Evolutionary conservation across 1,140 invertebrate species (phyloP), one percentile per base, ranked within the genome.

Genomic region (Cephus cinctus): DNA sequence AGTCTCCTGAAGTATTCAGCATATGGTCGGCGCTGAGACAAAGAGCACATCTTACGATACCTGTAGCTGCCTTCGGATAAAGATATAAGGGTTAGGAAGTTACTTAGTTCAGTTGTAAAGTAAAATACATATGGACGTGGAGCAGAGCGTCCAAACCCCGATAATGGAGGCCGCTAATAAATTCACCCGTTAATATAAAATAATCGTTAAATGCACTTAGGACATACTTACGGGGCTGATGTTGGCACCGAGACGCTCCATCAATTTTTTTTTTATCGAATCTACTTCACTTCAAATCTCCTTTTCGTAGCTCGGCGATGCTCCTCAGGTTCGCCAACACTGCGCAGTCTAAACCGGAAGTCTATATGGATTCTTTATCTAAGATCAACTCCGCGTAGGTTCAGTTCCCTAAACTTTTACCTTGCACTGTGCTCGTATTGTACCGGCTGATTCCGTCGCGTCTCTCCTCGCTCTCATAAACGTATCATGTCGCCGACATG

Each of bases 171-270:
- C 63, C 59, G 50, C 65, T 71, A 71, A 71, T 73, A 75, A 75
- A 75, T 75, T 72, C 54, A 59, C 49, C 65, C 61, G 62, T 71
- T 73, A 73, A 74, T 75, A 75, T 71, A 71, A 75, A 74, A 74
- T 74, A 71, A 73, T 75, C 70, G 73, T 73, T 75, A 72, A 73
- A 74, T 75, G 71, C 71, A 75, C 73, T 75, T 72, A 74, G 64
- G 63, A 63, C 61, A 61, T 69, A 69, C 68, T 71, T 70, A 71
- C 64, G 57, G 54, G 52, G 57, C 48, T 54, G n/a, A n/a, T n/a
- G 61, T 61, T 64, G 58, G 66, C 64, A 60, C 54, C 60, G 57
- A 47, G 53, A 47, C 51, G 52, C 52, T 53, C 55, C 54, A 54
- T 70, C 51, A 58, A n/a, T n/a, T n/a, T n/a, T 62, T 67, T 49